These are phyloP conservation scores for Oscheius sp. DNA, from an alignment of 2,888 invertebrate species.

Conservation along the genomic window DNA sequence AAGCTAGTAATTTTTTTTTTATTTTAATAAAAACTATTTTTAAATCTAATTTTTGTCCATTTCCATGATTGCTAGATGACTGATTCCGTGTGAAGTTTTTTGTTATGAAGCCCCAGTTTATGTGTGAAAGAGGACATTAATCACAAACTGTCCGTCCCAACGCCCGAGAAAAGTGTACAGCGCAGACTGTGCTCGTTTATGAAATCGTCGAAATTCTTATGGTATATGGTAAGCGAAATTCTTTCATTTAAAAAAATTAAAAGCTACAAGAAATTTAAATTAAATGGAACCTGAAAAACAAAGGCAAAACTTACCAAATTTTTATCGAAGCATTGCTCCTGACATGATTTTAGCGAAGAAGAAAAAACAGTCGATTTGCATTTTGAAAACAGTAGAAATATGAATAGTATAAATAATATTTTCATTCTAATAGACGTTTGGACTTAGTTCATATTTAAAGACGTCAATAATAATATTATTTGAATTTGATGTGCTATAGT, in stretches of 20 bases:
- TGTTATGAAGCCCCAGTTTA: slow-evolving; percentile 1
- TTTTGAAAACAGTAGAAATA: neutral
- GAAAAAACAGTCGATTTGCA: slow-evolving; percentile 64
- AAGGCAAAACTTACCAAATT: slow-evolving; percentile 53
- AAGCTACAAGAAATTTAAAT: neutral
- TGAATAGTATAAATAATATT: too few species aligned
- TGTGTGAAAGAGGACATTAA: slow-evolving; percentile 5
- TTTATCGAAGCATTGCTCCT: slow-evolving; percentile 60
- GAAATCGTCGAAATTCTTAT: too few species aligned
- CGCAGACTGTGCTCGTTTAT: too few species aligned
- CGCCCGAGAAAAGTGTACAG: too few species aligned
- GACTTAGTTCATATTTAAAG: too few species aligned
- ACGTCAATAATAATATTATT: neutral
- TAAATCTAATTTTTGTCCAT: too few species aligned
- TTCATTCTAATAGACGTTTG: too few species aligned
- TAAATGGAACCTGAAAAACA: neutral
- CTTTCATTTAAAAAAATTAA: neutral
- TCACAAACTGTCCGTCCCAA: neutral
- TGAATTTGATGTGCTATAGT: neutral
- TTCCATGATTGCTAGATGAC: too few species aligned
- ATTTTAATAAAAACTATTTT: too few species aligned
- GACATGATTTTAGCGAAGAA: slow-evolving; percentile 57
- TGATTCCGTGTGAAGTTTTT: neutral
- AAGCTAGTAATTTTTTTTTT: too few species aligned
- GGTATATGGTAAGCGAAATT: too few species aligned